A percentile compares a stretch with the other conserved stretches of the same genome.
phyloP scores from a whole-genome alignment of 53 echinoderm and acorn worm genomes.

The Antedon mediterranea region DNA sequence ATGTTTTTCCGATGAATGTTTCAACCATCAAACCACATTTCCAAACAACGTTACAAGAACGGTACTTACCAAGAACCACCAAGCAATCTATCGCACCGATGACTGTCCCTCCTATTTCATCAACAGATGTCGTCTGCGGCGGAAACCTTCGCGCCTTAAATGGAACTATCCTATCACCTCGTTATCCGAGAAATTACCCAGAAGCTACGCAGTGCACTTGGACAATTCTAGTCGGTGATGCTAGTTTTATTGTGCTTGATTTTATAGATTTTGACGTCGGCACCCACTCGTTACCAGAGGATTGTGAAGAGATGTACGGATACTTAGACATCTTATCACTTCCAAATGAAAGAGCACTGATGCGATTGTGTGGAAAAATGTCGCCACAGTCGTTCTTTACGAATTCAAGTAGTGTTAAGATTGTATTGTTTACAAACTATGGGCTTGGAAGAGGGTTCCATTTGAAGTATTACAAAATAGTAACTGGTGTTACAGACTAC shows the following conservation, averaged over 20 bases:
- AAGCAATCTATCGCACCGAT: too few relatives aligned
- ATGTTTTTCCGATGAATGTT: too few relatives aligned
- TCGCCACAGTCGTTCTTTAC: slow-evolving; percentile 1
- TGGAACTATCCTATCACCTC: slow-evolving; percentile 20
- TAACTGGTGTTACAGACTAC: background rate
- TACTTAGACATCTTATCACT: slow-evolving; percentile 11
- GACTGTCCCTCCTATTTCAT: too few relatives aligned
- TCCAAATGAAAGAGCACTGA: background rate
- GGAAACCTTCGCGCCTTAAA: background rate
- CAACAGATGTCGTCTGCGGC: too few relatives aligned
- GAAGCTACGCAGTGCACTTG: slow-evolving; percentile 8
- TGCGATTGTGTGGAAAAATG: slow-evolving; percentile 15
- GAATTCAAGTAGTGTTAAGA: slow-evolving; percentile 8
- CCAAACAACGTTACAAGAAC: too few relatives aligned
- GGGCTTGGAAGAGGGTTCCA: slow-evolving; percentile 34
- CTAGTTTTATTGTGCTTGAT: slow-evolving; percentile 10
- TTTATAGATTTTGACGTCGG: slow-evolving; percentile 38
- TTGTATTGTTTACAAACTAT: slow-evolving; percentile 19
- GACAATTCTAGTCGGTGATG: slow-evolving; percentile 12
- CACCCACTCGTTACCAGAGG: slow-evolving; percentile 8
- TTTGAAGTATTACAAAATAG: slow-evolving; percentile 10
- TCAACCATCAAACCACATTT: too few relatives aligned
- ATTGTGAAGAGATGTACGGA: slow-evolving; percentile 20
- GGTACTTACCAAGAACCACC: too few relatives aligned
- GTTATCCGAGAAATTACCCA: slow-evolving; percentile 22